A percentile compares a stretch with the other conserved stretches of the same genome.
These are phyloP conservation scores for Progne subis DNA, from an alignment of 2,113 vertebrate species.

Conservation along the genomic window DNA sequence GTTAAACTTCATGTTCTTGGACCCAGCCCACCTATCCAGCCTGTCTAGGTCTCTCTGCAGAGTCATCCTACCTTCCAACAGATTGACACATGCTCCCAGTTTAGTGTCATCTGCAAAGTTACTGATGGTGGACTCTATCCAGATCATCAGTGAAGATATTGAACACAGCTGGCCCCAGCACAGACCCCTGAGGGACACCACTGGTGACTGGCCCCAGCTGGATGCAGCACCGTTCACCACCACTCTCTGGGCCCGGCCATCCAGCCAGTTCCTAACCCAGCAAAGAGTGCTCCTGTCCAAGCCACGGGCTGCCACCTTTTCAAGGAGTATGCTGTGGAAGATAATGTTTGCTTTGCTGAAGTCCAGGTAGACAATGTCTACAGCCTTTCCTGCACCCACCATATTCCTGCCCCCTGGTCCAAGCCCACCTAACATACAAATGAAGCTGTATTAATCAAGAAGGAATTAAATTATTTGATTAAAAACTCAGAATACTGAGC, in stretches of 20 bases:
- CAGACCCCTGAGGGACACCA: neutral
- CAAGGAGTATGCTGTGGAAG: neutral
- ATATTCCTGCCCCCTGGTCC: neutral
- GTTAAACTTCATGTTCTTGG: neutral
- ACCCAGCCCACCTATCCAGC: fast-evolving
- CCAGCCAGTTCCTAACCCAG: neutral
- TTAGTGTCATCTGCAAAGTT: neutral
- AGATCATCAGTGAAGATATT: fast-evolving
- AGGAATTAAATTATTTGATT: neutral
- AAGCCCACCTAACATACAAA: neutral
- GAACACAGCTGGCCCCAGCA: neutral
- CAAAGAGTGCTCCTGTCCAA: neutral
- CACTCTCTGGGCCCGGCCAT: neutral
- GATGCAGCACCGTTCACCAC: fast-evolving
- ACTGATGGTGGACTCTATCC: neutral
- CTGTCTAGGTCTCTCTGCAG: neutral
- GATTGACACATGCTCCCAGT: fast-evolving
- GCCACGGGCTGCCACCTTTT: neutral
- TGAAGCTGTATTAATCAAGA: neutral
- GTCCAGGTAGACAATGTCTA: neutral
- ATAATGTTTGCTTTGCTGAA: neutral
- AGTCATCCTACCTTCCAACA: neutral
- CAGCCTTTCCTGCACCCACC: no score
- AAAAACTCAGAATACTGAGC: neutral
- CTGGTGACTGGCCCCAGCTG: neutral